A percentile compares a stretch with the other conserved stretches of the same genome.
phyloP scores from a whole-genome alignment of 2,888 invertebrate species.

The Alcis repandata region DNA sequence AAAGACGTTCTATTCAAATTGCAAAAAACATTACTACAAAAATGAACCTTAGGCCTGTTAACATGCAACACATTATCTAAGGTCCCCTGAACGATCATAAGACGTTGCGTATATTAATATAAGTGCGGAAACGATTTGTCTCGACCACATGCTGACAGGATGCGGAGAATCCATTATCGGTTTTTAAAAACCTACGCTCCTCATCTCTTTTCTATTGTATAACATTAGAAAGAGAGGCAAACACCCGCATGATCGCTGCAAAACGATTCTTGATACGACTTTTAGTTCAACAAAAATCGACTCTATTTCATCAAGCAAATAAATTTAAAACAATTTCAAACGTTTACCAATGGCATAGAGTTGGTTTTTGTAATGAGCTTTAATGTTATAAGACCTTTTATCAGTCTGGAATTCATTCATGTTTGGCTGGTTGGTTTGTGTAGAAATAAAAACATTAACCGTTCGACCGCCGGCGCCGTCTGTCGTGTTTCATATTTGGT shows the following conservation, averaged over 20 bases:
- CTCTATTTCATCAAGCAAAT: neutral
- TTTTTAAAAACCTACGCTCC: slow-evolving; percentile 70
- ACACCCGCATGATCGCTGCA: slow-evolving; percentile 55
- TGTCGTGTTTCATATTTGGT: neutral
- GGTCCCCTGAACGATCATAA: slow-evolving; percentile 8
- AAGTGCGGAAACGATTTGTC: slow-evolving; percentile 82
- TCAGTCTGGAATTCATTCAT: slow-evolving; percentile 8
- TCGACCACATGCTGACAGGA: slow-evolving; percentile 83
- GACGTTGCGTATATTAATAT: slow-evolving; percentile 28
- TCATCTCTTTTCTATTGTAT: slow-evolving; percentile 46
- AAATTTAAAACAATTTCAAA: neutral
- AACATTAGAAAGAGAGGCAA: slow-evolving; percentile 52
- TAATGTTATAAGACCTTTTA: neutral
- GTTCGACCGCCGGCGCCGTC: neutral
- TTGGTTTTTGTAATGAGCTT: neutral
- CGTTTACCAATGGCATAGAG: too few relatives aligned
- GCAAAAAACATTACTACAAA: slow-evolving; percentile 38
- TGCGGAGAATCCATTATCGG: slow-evolving; percentile 80
- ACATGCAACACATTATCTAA: slow-evolving; percentile 31
- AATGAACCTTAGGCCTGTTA: neutral
- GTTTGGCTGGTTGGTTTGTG: neutral
- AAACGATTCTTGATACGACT: slow-evolving; percentile 12
- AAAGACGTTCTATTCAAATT: slow-evolving; percentile 40
- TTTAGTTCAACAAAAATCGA: neutral
- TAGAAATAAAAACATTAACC: neutral